These are phyloP conservation scores for Drosophila demipolita DNA, from an alignment of 2,888 invertebrate species.

Conservation along the genomic window DNA sequence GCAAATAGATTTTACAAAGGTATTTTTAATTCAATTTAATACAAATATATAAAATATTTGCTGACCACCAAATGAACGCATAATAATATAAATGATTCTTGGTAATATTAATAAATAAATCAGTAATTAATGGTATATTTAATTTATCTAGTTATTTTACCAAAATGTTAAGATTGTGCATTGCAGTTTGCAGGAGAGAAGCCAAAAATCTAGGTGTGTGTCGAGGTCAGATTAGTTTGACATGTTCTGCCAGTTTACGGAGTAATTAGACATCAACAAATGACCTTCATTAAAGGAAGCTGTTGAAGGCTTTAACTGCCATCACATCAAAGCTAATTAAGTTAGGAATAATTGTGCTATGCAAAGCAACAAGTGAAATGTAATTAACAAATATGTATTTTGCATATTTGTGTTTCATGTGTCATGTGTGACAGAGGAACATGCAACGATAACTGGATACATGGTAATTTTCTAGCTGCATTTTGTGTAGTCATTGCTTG, in stretches of 20 bases:
- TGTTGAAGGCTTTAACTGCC: background rate
- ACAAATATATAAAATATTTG: no score
- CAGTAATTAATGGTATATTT: background rate
- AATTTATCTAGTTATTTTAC: background rate
- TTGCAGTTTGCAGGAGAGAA: no score
- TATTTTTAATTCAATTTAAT: background rate
- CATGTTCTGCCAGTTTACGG: no score
- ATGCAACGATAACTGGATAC: slow-evolving; percentile 39
- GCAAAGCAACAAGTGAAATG: slow-evolving; percentile 4
- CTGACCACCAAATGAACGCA: no score
- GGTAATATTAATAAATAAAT: no score
- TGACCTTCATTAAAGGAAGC: no score
- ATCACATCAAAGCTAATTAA: background rate
- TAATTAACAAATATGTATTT: background rate
- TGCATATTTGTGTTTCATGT: background rate
- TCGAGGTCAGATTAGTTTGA: background rate
- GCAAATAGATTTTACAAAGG: background rate
- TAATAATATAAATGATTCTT: no score
- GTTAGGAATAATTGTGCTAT: background rate
- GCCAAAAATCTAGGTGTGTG: background rate
- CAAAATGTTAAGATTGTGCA: background rate
- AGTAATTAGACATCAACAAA: no score
- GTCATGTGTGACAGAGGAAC: background rate
- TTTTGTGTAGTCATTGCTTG: background rate
- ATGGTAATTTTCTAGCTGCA: background rate